Percentiles rank a stretch among this genome's conserved stretches.
phyloP scores from a whole-genome alignment of 2,888 invertebrate genomes.

The Pardosa pseudoannulata region DNA sequence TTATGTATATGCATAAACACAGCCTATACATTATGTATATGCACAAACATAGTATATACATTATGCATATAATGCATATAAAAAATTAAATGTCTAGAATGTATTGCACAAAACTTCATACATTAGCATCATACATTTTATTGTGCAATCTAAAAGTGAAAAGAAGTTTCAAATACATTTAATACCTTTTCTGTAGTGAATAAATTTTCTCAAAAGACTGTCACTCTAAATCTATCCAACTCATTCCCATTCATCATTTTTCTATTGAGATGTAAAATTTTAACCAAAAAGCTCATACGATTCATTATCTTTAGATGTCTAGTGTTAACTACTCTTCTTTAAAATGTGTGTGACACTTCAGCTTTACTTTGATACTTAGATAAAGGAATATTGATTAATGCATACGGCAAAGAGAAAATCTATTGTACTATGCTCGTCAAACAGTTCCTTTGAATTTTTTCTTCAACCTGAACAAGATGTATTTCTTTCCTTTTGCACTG shows the following conservation, averaged over 20 bases:
- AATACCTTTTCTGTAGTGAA: too few relatives aligned
- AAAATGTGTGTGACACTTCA: constrained; percentile 1
- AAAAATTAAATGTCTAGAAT: too few relatives aligned
- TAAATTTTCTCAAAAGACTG: too few relatives aligned
- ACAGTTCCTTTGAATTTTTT: not conserved
- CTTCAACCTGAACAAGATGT: not conserved
- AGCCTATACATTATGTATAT: too few relatives aligned
- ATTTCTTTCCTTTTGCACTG: not conserved
- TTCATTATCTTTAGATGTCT: not conserved
- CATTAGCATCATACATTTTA: too few relatives aligned
- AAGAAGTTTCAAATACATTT: too few relatives aligned
- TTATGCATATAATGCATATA: too few relatives aligned
- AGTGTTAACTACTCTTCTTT: not conserved
- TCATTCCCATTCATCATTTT: not conserved
- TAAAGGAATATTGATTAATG: not conserved
- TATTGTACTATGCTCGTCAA: not conserved
- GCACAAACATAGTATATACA: too few relatives aligned
- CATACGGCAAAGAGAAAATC: not conserved
- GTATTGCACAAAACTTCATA: too few relatives aligned
- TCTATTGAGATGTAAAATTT: not conserved
- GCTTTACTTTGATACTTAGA: not conserved
- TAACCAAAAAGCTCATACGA: not conserved
- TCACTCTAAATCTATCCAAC: not conserved
- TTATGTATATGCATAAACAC: too few relatives aligned
- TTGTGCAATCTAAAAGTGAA: too few relatives aligned